Evolutionary conservation across 2,113 vertebrate species (phyloP).

Genomic region (Onychostruthus taczanowskii): DNA sequence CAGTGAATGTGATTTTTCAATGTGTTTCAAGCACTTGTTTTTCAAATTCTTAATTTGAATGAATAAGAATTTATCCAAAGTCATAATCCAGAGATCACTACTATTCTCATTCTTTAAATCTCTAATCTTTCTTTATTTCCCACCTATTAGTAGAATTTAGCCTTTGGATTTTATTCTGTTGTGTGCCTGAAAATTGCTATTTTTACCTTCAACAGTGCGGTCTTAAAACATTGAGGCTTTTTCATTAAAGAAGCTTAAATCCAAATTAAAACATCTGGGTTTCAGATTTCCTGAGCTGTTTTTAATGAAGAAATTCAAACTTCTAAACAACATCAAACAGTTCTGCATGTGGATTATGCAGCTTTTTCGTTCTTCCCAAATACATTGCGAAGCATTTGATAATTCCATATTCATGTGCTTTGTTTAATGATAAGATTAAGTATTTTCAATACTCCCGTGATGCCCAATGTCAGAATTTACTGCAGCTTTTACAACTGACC

Average conservation of each 20-base stretch:
- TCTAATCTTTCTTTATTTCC: background rate
- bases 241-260: background rate
- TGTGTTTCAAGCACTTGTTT: background rate
- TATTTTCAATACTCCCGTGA: background rate
- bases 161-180: background rate
- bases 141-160: background rate
- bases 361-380: background rate
- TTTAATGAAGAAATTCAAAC: background rate
- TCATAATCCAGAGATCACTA: background rate
- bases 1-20: background rate
- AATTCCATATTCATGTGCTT: fast-evolving
- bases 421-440: background rate
- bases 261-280: constrained; percentile 6
- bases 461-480: background rate
- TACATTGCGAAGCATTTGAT: background rate
- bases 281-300: background rate
- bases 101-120: background rate
- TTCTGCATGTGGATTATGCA: background rate
- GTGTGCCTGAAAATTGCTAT: background rate
- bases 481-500: background rate
- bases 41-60: background rate
- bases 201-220: background rate
- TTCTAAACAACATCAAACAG: background rate
- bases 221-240: background rate
- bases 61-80: background rate